Evolutionary conservation across 2,888 invertebrate genomes (phyloP), one percentile per base, ranked within the genome.

Genomic region (Netelia melanura): DNA sequence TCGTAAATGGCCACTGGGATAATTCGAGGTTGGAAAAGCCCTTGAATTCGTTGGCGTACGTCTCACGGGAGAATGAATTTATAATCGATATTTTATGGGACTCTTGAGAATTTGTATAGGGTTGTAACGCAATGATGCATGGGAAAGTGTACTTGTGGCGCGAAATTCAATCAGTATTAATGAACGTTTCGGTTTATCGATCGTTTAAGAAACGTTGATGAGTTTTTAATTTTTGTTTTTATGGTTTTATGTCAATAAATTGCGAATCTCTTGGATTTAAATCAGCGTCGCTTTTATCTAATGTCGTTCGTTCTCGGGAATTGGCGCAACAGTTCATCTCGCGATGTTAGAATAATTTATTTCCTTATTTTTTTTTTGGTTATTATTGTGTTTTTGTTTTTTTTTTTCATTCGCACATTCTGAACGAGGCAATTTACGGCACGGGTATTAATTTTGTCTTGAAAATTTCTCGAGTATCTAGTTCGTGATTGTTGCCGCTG

Each of bases 51-150:
- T 71, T 17, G 8, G 30, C n/a, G 17, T 44, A 44, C 3, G 30
- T 30, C 70, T 61, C 67, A 43, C 23, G 65, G 21, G 48, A 67
- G 56, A 72, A 56, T 85, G 81, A 85, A 85, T 85, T 81, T 81
- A 81, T 81, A 78, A 81, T 81, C 78, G 75, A 83, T 67, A 56
- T 76, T 68, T 68, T n/a, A 10, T 11, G 21, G 3, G 78, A 52
- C 64, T 70, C 56, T 56, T n/a, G 65, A 43, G 71, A 52, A 65
- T 74, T 48, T 21, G 54, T 21, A 14, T 21, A 14, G 52, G 17
- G 58, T 54, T 79, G 58, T 64, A 74, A 75, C 25, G 58, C 58
- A 17, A 17, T 17, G 14, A 81, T 78, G 68, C 78, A 84, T 78
- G 64, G 68, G 44, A 23, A 52, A 81, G 68, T 52, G n/a, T 38